Evolutionary conservation across 2,797 vertebrate species (phyloP), one percentile per base, ranked within the genome.

Genomic region (Phoebastria nigripes): DNA sequence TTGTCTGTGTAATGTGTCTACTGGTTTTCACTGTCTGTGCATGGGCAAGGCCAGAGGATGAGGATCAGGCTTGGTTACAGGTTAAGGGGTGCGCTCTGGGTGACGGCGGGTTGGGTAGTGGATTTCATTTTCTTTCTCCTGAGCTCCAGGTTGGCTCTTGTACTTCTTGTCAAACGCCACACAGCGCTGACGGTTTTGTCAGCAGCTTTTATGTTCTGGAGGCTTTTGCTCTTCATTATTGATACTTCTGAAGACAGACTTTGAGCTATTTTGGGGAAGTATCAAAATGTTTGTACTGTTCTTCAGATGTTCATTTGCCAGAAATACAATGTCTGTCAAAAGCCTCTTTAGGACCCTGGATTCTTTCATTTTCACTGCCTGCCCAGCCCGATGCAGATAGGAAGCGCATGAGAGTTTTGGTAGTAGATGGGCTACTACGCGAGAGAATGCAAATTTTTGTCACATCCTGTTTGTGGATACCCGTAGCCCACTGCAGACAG

Each of bases 231-330:
- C 56, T 78, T 88, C 12, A 4, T 54, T 96, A 54, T 47, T 85
- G 79, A 47, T 85, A 82, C 59, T 74, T 87, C 67, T 85, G 61
- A 73, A 93, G 89, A 85, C 84, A 93, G 92, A 82, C 81, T 93
- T 94, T 18, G 52, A 96, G 82, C 74, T 95, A 78, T 95, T 95
- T 93, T 80, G 33, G 81, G 63, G 39, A 54, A 39, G 67, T 42
- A 85, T 77, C 59, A 89, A 77, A 91, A 92, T 89, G 82, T 96
- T 95, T 95, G 59, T 80, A 78, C 74, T 63, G 56, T 93, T 95
- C 82, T 91, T 91, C 78, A 85, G 59, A 82, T 92, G 73, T 63
- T 92, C 79, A 3, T 92, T 89, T 96, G 55, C 84, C 87, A 92
- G 83, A 95, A 96, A 85, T 49, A 51, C 28, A 4, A 44, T 55